phyloP scores from a whole-genome alignment of 2,113 vertebrate species.

The Ceratotherium simum region DNA sequence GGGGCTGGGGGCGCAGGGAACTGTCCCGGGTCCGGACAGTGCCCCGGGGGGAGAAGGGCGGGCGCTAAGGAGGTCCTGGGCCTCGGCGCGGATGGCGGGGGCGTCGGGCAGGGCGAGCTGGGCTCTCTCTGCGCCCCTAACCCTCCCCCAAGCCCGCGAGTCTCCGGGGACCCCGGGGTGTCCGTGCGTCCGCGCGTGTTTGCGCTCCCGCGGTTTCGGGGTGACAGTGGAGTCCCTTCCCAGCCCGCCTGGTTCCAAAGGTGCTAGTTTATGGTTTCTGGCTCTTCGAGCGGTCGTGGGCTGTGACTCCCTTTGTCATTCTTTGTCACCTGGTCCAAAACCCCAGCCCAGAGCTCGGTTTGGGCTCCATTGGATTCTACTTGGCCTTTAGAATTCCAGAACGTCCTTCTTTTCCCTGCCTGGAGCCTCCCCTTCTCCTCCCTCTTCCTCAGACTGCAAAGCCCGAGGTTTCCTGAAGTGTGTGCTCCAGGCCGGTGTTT shows the following conservation, averaged over 20 bases:
- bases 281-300: no score
- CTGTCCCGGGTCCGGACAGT: rapidly evolving
- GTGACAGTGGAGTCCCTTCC: background rate
- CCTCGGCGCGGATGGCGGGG: rapidly evolving
- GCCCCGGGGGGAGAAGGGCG: no score
- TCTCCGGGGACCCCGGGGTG: background rate
- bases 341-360: background rate
- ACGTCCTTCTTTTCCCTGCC: background rate
- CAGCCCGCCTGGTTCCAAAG: rapidly evolving
- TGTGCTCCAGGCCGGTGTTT: background rate
- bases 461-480: no score
- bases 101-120: background rate
- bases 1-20: background rate
- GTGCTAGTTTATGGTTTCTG: background rate
- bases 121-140: background rate
- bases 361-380: no score
- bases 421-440: no score
- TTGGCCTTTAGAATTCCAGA: background rate
- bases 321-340: background rate
- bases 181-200: background rate
- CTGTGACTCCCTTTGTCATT: background rate
- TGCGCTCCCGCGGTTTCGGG: background rate
- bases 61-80: background rate
- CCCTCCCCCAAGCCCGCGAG: no score
- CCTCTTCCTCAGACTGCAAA: background rate